Base-by-base conservation (phyloP, 1,140 invertebrate genomes). In the Drosophila rhopaloa region DNA sequence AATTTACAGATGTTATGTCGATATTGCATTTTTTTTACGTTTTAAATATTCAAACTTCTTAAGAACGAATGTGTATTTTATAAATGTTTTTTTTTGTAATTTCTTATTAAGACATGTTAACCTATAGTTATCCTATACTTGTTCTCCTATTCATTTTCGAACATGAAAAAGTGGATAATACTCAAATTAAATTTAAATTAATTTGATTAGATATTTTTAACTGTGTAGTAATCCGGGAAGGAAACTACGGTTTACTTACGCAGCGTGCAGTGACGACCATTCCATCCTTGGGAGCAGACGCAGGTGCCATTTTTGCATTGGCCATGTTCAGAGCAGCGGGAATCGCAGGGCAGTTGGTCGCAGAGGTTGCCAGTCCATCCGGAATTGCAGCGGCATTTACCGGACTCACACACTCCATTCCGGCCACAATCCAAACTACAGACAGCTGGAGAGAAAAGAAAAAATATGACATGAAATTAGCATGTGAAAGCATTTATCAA, bases 241-340 rank as follows among this genome's bases (percentile, higher is more conserved):
- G 2, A 16, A 47, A n/a, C 16, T 51, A 8, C 11, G 1, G 10
- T 13, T 83, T 29, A 95, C 96, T 97, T 95, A 99, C 98, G 97
- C 81, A 99, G 93, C 37, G 98, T 98, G 93, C 98, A 99, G 91
- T 98, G 98, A 83, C 96, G 95, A 71, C 98, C 98, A 93, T 99
- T 99, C 98, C 98, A 99, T 59, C 98, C 98, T 93, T 97, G 97
- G 16, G 97, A 96, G 93, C 98, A 99, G 46, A 98, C 96, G 92
- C 98, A 99, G 27, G 97, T 98, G 37, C 98, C 98, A 93, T 99
- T 99, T 91, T 97, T 96, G 93, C 99, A 99, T 92, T 98, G 97
- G 0, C 99, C 98, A 86, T 98, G 97, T 79, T 98, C 97, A n/a
- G 95, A 95, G 91, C 98, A 98, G 56, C 98, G 95, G n/a, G 95